Conservation (phyloP, 2,888 invertebrate genomes). For the Yponomeuta malinellus region DNA sequence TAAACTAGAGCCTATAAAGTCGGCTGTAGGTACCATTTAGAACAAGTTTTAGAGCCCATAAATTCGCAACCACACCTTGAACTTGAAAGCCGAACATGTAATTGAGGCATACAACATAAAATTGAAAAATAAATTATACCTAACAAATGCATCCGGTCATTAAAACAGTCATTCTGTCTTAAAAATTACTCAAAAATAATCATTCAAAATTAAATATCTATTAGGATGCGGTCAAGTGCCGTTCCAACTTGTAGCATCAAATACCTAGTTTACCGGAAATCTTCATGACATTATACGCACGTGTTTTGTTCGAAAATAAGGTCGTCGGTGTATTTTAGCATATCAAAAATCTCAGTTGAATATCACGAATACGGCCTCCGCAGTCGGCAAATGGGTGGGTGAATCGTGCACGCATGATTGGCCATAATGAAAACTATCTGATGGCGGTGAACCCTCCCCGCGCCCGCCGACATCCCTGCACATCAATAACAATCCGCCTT, state of each 20-base stretch:
- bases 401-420: slow-evolving; percentile 54
- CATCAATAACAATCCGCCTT: slow-evolving; percentile 64
- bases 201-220: slow-evolving; percentile 10
- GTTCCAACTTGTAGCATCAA: slow-evolving; percentile 2
- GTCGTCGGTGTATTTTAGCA: slow-evolving; percentile 4
- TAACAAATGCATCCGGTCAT: slow-evolving; percentile 8
- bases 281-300: slow-evolving; percentile 19
- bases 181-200: slow-evolving; percentile 3
- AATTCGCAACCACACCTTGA: slow-evolving; percentile 1
- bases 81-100: neutral
- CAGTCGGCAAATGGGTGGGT: neutral
- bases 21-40: neutral
- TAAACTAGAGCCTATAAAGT: neutral
- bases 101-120: neutral
- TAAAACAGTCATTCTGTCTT: neutral
- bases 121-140: neutral
- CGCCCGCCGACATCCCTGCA: slow-evolving; percentile 19
- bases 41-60: neutral
- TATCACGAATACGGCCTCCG: neutral
- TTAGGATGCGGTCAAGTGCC: slow-evolving; percentile 14
- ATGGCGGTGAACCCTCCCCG: slow-evolving; percentile 29
- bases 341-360: neutral
- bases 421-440: slow-evolving; percentile 58
- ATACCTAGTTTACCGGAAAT: slow-evolving; percentile 15
- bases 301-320: neutral